Percentiles rank a stretch among this genome's conserved stretches.
These are phyloP conservation scores for Telmatochromis brichardi DNA, from an alignment of 2,113 vertebrate genomes.

Conservation along the genomic window DNA sequence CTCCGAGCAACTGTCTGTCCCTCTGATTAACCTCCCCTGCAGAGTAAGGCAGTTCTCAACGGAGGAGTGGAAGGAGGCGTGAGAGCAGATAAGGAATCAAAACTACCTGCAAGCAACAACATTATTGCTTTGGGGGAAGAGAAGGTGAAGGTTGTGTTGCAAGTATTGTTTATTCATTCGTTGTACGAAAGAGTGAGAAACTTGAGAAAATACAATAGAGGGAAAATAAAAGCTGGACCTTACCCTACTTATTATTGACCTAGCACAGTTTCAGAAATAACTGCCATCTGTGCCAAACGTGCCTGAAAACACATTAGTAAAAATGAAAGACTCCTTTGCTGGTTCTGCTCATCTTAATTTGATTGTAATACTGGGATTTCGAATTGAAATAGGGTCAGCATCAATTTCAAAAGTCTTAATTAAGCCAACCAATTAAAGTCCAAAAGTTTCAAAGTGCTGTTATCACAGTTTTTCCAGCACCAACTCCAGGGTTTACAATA, in stretches of 20 bases:
- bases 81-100: not conserved
- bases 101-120: not conserved
- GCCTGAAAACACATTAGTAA: not conserved
- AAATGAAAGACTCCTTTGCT: not conserved
- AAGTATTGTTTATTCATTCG: not conserved
- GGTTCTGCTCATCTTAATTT: not conserved
- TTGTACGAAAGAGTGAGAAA: not conserved
- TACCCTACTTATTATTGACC: not conserved
- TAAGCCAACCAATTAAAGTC: not conserved
- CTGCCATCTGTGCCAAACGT: not conserved
- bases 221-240: not conserved
- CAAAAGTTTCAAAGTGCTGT: not conserved
- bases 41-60: not conserved
- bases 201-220: not conserved
- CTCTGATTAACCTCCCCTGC: conserved; percentile 47
- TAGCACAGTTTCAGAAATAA: not conserved
- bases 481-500: not conserved
- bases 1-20: conserved; percentile 54
- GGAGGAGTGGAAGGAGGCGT: not conserved
- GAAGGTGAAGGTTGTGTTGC: not conserved
- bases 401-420: not conserved
- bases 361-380: not conserved
- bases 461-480: not conserved
- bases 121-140: not conserved
- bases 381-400: not conserved